Percentiles rank a stretch among this genome's conserved stretches.
phyloP scores from a whole-genome alignment of 2,888 invertebrate genomes.

The Magallana nippona region DNA sequence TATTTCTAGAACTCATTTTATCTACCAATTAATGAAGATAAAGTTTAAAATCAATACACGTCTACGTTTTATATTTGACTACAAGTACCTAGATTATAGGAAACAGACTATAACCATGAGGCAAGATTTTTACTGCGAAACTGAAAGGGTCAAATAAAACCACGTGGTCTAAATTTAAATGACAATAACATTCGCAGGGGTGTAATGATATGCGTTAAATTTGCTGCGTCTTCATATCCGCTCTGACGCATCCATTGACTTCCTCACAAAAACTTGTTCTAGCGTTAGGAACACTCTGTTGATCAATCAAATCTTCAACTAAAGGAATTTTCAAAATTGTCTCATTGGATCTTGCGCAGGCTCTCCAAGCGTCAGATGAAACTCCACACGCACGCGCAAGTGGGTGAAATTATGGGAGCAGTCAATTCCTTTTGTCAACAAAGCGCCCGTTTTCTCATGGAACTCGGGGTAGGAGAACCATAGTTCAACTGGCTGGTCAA shows the following conservation, averaged over 20 bases:
- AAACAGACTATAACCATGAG: too few species aligned
- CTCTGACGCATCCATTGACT: conserved; percentile 46
- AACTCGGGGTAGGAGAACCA: not conserved
- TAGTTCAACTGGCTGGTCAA: not conserved
- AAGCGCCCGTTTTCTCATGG: not conserved
- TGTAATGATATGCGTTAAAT: conserved; percentile 44
- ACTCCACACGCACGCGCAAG: not conserved
- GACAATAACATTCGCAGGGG: too few species aligned
- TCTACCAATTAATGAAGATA: too few species aligned
- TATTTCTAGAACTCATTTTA: too few species aligned
- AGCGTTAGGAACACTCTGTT: conserved; percentile 7
- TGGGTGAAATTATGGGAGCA: not conserved
- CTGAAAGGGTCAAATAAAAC: too few species aligned
- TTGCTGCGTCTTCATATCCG: conserved; percentile 41
- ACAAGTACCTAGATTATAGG: too few species aligned
- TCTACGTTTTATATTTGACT: too few species aligned
- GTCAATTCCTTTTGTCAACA: not conserved
- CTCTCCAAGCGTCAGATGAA: not conserved
- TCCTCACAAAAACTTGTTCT: not conserved
- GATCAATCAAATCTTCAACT: not conserved
- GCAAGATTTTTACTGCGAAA: too few species aligned
- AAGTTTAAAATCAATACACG: too few species aligned
- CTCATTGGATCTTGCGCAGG: not conserved
- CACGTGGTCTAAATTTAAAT: too few species aligned
- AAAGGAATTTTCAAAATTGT: not conserved